A percentile compares a stretch with the other conserved stretches of the same genome.
These are phyloP conservation scores for Drosophila subsilvestris DNA, from an alignment of 2,888 invertebrate genomes.

Conservation along the genomic window DNA sequence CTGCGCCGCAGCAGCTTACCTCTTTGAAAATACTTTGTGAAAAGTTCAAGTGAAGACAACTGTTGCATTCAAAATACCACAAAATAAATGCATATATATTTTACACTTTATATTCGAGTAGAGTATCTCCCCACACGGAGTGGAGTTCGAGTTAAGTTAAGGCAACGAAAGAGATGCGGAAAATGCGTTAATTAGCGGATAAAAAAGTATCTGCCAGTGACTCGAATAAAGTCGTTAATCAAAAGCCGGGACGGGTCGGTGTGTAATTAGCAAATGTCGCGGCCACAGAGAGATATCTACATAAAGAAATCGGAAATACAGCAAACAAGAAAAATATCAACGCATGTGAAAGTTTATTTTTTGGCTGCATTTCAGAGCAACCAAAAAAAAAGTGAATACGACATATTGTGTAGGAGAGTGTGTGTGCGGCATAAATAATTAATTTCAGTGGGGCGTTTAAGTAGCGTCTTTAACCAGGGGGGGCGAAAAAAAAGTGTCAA, in stretches of 20 bases:
- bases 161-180: slow-evolving; percentile 14
- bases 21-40: slow-evolving; percentile 47
- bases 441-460: slow-evolving; percentile 41
- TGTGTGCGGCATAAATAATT: slow-evolving; percentile 68
- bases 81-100: slow-evolving; percentile 30
- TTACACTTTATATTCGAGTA: slow-evolving; percentile 22
- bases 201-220: slow-evolving; percentile 30
- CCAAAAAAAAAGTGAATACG: slow-evolving; percentile 17
- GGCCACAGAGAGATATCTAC: slow-evolving; percentile 23
- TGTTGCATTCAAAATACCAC: slow-evolving; percentile 39
- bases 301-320: slow-evolving; percentile 17
- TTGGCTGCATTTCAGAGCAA: slow-evolving; percentile 30
- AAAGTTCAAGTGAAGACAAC: slow-evolving; percentile 56
- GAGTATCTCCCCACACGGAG: slow-evolving; percentile 32
- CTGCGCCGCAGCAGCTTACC: slow-evolving; percentile 56
- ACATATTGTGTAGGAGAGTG: slow-evolving; percentile 3
- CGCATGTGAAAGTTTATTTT: slow-evolving; percentile 68
- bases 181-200: slow-evolving; percentile 53
- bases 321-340: slow-evolving; percentile 36
- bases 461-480: not conserved
- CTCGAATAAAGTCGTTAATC: slow-evolving; percentile 52
- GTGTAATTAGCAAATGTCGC: slow-evolving; percentile 57
- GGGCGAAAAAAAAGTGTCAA: slow-evolving; percentile 35
- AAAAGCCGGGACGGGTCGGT: slow-evolving; percentile 33
- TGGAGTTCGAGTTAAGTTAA: not conserved